Base-by-base conservation (phyloP, 2,888 invertebrate species). In the Mellilla xanthometata region DNA sequence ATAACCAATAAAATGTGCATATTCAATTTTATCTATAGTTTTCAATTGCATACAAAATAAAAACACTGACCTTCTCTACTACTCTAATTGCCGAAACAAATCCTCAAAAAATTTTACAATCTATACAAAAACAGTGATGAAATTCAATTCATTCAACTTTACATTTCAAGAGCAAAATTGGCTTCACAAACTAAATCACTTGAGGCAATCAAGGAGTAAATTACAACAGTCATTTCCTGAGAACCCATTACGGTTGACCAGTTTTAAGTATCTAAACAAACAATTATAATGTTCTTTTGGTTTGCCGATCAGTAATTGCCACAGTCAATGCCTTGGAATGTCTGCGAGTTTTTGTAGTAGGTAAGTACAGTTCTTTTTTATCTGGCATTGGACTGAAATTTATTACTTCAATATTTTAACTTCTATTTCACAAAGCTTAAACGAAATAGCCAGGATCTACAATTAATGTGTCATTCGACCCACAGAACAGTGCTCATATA, bases 211-310 rank as follows among this genome's bases (percentile, higher is more conserved):
- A 54, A 28, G 42, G 28, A 38, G 41, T 45, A 38, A 58, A 57
- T 56, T 35, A 49, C 46, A 39, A 23, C 29, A 27, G 27, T 47
- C 35, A 46, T 52, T 57, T 58, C 52, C 49, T 38, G 10, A 35
- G 54, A 55, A 58, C n/a, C 45, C 49, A 58, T 61, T 56, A 58
- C 28, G 40, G 43, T 44, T 50, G 43, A 48, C 33, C 32, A 35
- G 39, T 39, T 40, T 35, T 34, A 36, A 46, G 36, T 54, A 46
- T 30, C 24, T 34, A 51, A 54, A 56, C 38, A 50, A 49, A 49
- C 34, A 22, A 35, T 39, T 29, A 33, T 31, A 19, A 26, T 24
- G 22, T 8, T 30, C 9, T 36, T 38, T 34, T 12, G 23, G 31
- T 35, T 36, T 36, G 9, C 24, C 15, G 35, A 43, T 35, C 31